Evolutionary conservation across 2,888 invertebrate species (phyloP).

Genomic region (Agrotis puta): DNA sequence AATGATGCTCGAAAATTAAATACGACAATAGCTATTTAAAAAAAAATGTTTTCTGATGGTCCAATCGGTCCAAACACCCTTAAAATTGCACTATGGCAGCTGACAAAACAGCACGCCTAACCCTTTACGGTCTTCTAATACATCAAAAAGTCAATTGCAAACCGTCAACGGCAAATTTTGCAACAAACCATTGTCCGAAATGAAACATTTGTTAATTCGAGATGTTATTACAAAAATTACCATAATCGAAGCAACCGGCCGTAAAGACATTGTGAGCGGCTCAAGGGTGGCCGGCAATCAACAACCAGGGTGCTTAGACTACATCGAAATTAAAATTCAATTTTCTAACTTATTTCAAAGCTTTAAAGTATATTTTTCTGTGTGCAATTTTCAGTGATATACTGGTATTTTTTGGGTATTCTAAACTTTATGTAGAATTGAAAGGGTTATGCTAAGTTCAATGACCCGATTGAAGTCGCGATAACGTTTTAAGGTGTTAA

Average conservation of each 20-base stretch:
- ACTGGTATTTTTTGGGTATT: conserved; percentile 44
- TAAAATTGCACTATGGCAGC: conserved; percentile 13
- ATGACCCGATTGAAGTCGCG: conserved; percentile 70
- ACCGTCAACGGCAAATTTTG: conserved; percentile 55
- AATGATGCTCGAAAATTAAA: no score
- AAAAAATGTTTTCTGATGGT: no score
- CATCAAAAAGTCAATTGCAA: conserved; percentile 57
- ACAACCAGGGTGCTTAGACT: conserved; percentile 41
- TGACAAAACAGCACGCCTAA: conserved; percentile 45
- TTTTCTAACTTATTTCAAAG: conserved; percentile 19
- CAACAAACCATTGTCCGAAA: conserved; percentile 65
- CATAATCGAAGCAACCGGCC: conserved; percentile 84
- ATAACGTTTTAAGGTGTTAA: conserved; percentile 73
- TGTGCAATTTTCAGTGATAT: conserved; percentile 10
- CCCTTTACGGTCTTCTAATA: conserved; percentile 33
- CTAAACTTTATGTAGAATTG: conserved; percentile 54
- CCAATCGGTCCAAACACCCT: background rate
- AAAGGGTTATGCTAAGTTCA: conserved; percentile 73
- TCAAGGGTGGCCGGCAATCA: conserved; percentile 70
- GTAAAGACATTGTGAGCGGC: conserved; percentile 75
- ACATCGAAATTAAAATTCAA: conserved; percentile 16
- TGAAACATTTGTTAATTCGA: conserved; percentile 75
- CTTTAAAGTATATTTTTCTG: conserved; percentile 32
- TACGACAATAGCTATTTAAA: no score
- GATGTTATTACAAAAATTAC: conserved; percentile 79